Percentiles rank a stretch among this genome's conserved stretches.
Evolutionary conservation across 2,113 vertebrate species (phyloP).

Genomic region (Corythornis vintsioides): DNA sequence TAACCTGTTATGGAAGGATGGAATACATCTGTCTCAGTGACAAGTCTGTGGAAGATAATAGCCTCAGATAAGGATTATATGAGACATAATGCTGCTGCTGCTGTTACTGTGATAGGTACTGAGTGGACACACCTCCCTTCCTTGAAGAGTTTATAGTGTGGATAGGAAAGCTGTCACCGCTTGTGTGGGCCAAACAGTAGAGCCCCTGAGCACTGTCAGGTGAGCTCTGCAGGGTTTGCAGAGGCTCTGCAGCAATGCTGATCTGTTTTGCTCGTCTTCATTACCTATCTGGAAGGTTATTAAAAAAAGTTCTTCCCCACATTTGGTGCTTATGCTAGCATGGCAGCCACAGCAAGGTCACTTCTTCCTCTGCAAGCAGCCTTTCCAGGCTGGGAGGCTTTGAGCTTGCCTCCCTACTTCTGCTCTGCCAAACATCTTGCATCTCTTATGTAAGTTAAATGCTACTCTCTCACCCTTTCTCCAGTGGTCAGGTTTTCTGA

Average conservation of each 20-base stretch:
- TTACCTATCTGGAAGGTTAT: background rate
- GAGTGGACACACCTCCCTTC: accelerated
- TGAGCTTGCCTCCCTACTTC: background rate
- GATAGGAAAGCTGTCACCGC: accelerated
- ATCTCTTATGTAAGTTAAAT: background rate
- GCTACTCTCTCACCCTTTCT: background rate
- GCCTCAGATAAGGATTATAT: accelerated
- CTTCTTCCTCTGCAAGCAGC: background rate
- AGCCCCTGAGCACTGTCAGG: accelerated
- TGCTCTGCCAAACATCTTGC: accelerated
- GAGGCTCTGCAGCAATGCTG: background rate
- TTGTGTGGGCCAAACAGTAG: accelerated
- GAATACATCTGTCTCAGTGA: too few relatives aligned
- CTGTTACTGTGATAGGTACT: accelerated
- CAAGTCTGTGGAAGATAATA: background rate
- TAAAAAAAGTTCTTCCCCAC: background rate
- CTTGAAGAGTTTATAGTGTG: accelerated
- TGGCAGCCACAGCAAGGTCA: accelerated
- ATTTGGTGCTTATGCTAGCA: accelerated
- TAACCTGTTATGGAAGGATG: too few relatives aligned
- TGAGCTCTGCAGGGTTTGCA: accelerated
- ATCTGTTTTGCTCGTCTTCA: background rate
- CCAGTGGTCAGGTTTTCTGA: background rate
- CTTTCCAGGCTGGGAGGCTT: background rate
- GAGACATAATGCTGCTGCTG: accelerated